Base-by-base conservation (phyloP, 2,113 vertebrate species). In the Tenebrosternarchus preto region DNA sequence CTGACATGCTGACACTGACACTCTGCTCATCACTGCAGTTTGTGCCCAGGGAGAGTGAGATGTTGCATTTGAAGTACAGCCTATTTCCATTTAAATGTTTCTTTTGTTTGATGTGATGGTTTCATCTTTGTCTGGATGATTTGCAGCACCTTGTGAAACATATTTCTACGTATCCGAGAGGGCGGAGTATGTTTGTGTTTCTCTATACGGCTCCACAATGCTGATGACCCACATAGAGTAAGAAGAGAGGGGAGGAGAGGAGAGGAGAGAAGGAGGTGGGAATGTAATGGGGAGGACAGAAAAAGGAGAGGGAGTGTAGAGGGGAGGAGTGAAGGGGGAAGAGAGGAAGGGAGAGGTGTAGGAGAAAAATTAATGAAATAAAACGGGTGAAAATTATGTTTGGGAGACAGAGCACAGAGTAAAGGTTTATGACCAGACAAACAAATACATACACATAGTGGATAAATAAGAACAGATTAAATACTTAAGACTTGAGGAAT, bases 211-310 rank as follows among this genome's bases (percentile, higher is more conserved):
- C 76, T 78, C 56, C 69, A 76, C 78, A 71, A 77, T 85, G 79
- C 69, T 72, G 82, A 84, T 85, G 82, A 84, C 83, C 83, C 81
- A 87, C 73, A 82, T 85, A 85, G 77, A 80, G 67, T 57, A 74
- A 57, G 53, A 69, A 71, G 33, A 77, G 81, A 78, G 69, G 56
- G 76, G 43, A 24, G 69, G 73, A 55, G 50, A 36, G 1, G 39
- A 36, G 73, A 80, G 50, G 74, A 75, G 67, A 57, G 70, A 68
- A 78, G 22, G 57, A 66, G n/a, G 36, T 59, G 24, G 61, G 39
- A 46, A 9, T 1, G 39, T 1, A 11, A 9, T 8, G 9, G 63
- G 9, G 39, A 46, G 5, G 39, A 11, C 5, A 46, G 9, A 9
- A 46, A 39, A 72, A 78, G 19, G 57, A 66, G n/a, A 29, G 63